Percentiles rank a stretch among this genome's conserved stretches.
Conservation (phyloP, 35 echinoderm and acorn worm species). For the Hemicentrotus pulcherrimus region DNA sequence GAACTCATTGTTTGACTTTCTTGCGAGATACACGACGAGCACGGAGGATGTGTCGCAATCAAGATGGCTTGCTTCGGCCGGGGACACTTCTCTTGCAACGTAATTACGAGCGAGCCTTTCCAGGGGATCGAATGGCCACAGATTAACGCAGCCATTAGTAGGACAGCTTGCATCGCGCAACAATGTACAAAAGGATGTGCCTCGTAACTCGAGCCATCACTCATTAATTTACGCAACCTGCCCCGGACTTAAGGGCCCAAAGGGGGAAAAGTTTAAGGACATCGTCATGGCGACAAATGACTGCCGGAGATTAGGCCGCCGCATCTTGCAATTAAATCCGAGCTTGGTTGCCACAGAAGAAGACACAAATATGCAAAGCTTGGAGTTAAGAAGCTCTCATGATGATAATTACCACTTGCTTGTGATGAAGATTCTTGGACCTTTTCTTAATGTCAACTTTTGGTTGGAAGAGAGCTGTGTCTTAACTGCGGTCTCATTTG, state of each 20-base stretch:
- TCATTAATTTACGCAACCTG: constrained; percentile 67
- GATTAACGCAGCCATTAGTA: constrained; percentile 51
- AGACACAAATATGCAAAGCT: not conserved
- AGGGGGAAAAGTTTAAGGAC: constrained; percentile 67
- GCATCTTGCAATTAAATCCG: constrained; percentile 53
- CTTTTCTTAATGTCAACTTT: constrained; percentile 36
- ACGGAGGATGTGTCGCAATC: constrained; percentile 48
- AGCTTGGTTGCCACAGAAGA: constrained; percentile 13
- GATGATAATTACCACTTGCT: constrained; percentile 53
- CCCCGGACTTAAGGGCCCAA: constrained; percentile 50
- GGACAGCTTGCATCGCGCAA: constrained; percentile 42
- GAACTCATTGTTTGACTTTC: not conserved
- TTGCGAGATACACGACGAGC: not conserved
- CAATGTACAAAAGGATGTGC: constrained; percentile 57
- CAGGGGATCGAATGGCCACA: constrained; percentile 47
- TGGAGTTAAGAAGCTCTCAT: constrained; percentile 15
- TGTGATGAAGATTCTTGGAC: constrained; percentile 35
- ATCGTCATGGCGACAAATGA: constrained; percentile 71
- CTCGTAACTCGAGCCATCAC: constrained; percentile 58
- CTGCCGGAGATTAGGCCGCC: constrained; percentile 61
- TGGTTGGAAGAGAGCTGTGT: not conserved
- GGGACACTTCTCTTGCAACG: constrained; percentile 48
- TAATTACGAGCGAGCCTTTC: constrained; percentile 50
- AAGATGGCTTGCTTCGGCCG: constrained; percentile 35
- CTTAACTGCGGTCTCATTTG: not conserved